Base-by-base conservation (phyloP, 2,113 vertebrate species). In the Ameiurus melas region DNA sequence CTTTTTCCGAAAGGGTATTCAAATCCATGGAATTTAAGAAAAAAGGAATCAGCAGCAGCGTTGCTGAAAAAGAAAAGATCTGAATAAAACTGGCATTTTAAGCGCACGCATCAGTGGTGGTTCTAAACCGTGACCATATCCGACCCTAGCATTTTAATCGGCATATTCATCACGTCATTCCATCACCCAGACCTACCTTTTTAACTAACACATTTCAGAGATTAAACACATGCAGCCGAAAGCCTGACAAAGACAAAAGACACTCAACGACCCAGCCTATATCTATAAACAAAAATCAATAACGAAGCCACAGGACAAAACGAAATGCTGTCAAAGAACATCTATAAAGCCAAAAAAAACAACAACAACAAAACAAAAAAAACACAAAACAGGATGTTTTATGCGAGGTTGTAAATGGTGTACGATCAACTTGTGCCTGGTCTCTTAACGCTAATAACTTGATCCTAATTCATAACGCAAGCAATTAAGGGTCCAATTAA, bases 231-330 rank as follows among this genome's bases (percentile, higher is more conserved):
- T 20, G 2, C 17, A 17, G 47, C 25, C 13, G 27, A 79, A 79
- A 14, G 47, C 27, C 77, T 17, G 47, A 55, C 27, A 14, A 51
- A n/a, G 25, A 55, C 2, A 4, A n/a, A 27, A 14, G 12, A 77
- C 22, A 77, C 39, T 77, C 19, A n/a, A 78, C 47, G 27, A 19
- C 4, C 12, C 36, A 25, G 77, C 51, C 33, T 30, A 55, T 47
- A 79, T 55, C 47, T 55, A 79, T 79, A n/a, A 79, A 53, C 25
- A n/a, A 39, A 53, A 79, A 55, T 53, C 77, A 79, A 79, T 79
- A 79, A n/a, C 13, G 2, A 78, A 78, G 4, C 75, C 14, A 30
- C 47, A 53, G 27, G 5, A 79, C 27, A 79, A 27, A 22, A 55
- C 13, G 47, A 5, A 53, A 30, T 9, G 20, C 25, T 30, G 13